phyloP scores from a whole-genome alignment of 2,888 invertebrate genomes.

The Dolomedes plantarius region DNA sequence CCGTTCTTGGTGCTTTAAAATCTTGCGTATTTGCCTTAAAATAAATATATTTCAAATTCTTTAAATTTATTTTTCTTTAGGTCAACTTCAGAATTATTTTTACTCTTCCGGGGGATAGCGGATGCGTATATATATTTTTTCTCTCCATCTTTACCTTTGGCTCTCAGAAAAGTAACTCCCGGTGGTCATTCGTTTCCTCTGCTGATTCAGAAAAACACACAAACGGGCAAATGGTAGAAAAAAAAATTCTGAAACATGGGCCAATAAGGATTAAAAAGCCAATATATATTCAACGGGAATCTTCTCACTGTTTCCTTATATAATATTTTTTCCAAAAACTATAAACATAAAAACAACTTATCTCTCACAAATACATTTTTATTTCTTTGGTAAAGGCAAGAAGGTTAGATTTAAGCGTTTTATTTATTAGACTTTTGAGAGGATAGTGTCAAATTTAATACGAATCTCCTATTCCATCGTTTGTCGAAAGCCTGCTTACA shows the following conservation, averaged over 20 bases:
- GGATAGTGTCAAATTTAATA: not conserved
- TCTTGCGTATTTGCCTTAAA: no score
- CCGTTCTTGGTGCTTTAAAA: no score
- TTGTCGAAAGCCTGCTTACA: not conserved
- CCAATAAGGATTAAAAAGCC: slow-evolving; percentile 43
- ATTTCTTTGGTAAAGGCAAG: not conserved
- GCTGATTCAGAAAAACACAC: no score
- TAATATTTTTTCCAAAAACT: not conserved
- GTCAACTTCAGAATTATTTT: no score
- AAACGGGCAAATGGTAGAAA: no score
- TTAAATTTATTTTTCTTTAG: no score
- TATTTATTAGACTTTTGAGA: not conserved
- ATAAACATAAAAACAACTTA: not conserved
- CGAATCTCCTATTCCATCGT: not conserved
- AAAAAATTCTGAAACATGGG: slow-evolving; percentile 7
- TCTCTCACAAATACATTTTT: not conserved
- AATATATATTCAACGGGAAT: slow-evolving; percentile 69
- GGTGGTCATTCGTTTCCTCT: no score
- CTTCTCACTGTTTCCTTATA: slow-evolving; percentile 5
- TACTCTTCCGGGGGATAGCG: no score
- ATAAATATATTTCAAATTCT: no score
- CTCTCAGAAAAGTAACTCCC: no score
- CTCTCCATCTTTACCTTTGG: no score
- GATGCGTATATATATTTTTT: no score
- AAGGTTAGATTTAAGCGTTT: not conserved